These are phyloP conservation scores for Chiridota heheva DNA, from an alignment of 35 echinoderm and acorn worm species.

Conservation along the genomic window DNA sequence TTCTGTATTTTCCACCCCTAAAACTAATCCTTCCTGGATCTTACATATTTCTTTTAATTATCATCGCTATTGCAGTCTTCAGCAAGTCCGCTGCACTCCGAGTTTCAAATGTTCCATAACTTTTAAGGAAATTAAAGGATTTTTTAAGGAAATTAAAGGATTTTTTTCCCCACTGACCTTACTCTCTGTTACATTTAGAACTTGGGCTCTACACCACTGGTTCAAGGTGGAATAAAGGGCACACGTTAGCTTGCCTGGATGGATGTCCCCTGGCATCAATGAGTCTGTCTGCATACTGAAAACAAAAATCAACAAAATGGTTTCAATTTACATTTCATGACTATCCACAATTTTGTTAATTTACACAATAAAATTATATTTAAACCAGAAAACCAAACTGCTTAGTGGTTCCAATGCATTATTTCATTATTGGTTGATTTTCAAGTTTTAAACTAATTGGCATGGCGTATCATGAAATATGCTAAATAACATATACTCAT, in stretches of 20 bases:
- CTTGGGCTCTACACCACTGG: conserved; percentile 42
- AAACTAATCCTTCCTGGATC: background rate
- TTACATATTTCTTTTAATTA: background rate
- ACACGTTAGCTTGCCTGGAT: conserved; percentile 40
- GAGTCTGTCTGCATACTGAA: conserved; percentile 40
- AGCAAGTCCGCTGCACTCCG: background rate
- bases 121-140: background rate
- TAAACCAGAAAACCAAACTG: no score
- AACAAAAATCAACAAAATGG: background rate
- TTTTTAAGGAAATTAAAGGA: background rate
- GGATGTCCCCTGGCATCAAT: conserved; percentile 24
- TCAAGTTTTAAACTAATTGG: no score
- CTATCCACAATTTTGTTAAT: no score
- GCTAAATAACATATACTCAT: no score
- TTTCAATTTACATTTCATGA: no score
- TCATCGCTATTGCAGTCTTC: background rate
- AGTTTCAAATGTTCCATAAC: background rate
- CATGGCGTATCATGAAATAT: no score
- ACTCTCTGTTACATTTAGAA: conserved; percentile 40
- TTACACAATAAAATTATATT: no score
- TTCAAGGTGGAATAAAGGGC: conserved; percentile 36
- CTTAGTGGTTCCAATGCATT: no score
- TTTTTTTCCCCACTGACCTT: conserved; percentile 12
- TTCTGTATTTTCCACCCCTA: no score
- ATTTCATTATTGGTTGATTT: no score